Percentiles rank a stretch among this genome's conserved stretches.
Conservation (phyloP, 2,888 invertebrate species). For the Diadromus collaris region DNA sequence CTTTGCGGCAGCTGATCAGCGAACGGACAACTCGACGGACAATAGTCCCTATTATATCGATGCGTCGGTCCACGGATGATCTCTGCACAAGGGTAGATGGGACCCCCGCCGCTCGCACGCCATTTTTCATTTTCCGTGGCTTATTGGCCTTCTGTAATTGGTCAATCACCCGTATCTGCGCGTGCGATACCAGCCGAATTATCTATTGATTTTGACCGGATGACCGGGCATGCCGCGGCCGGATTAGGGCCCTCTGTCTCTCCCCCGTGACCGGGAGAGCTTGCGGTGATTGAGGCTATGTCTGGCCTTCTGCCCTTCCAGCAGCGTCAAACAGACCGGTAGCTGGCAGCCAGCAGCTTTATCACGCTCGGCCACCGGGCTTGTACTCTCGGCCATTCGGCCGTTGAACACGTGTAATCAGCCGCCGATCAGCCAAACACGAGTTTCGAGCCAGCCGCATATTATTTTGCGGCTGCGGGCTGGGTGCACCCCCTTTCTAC, state of each 20-base stretch:
- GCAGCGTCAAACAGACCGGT: conserved; percentile 63
- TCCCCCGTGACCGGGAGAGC: conserved; percentile 74
- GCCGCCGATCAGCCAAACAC: conserved; percentile 78
- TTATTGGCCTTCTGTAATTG: conserved; percentile 9
- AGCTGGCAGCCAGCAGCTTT: conserved; percentile 71
- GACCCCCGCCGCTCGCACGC: neutral
- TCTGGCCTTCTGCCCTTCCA: conserved; percentile 77
- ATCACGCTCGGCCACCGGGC: conserved; percentile 74
- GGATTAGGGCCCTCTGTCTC: conserved; percentile 69
- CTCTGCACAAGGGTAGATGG: neutral
- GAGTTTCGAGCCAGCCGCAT: conserved; percentile 74
- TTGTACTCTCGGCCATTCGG: conserved; percentile 42
- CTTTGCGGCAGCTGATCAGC: neutral
- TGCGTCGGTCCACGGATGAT: neutral
- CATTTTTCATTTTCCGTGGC: conserved; percentile 5
- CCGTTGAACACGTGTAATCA: conserved; percentile 78
- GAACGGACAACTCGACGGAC: neutral
- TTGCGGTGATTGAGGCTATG: conserved; percentile 77
- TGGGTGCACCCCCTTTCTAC: neutral
- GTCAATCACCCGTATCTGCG: conserved; percentile 1
- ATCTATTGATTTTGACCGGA: conserved; percentile 78
- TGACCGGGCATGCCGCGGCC: conserved; percentile 70
- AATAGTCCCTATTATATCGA: neutral
- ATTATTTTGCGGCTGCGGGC: conserved; percentile 73
- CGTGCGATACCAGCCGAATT: conserved; percentile 67